A percentile compares a stretch with the other conserved stretches of the same genome.
Evolutionary conservation across 1,140 invertebrate species (phyloP).

Genomic region (Micrasema longulum): DNA sequence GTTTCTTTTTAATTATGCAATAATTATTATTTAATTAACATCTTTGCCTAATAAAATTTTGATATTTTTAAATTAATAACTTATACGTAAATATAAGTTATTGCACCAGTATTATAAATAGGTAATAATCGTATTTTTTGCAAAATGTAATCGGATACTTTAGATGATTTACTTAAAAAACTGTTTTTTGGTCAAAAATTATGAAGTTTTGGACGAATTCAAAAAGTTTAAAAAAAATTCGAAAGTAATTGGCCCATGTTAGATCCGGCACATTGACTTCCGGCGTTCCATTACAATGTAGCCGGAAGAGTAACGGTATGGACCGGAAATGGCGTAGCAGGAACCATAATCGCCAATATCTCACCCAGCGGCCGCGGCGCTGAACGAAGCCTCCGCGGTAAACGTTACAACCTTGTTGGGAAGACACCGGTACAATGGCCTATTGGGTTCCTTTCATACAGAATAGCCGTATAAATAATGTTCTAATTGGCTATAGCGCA

Average conservation of each 20-base stretch:
- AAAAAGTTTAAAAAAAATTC: too few relatives aligned
- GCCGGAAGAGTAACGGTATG: constrained; percentile 19
- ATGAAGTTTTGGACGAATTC: too few relatives aligned
- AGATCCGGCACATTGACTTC: constrained; percentile 29
- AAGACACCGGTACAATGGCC: constrained; percentile 29
- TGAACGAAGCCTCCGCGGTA: constrained; percentile 20
- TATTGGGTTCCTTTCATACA: neutral
- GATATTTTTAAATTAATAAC: too few relatives aligned
- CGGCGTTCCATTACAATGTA: constrained; percentile 27
- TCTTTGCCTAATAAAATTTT: too few relatives aligned
- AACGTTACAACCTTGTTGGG: constrained; percentile 12
- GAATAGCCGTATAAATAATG: neutral
- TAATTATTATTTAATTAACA: too few relatives aligned
- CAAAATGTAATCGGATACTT: too few relatives aligned
- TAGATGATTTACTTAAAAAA: too few relatives aligned
- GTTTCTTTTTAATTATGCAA: too few relatives aligned
- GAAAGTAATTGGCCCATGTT: neutral
- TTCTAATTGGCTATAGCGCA: neutral
- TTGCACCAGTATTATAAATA: too few relatives aligned
- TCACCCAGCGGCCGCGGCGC: constrained; percentile 17
- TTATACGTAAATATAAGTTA: too few relatives aligned
- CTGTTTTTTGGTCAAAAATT: too few relatives aligned
- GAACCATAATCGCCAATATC: constrained; percentile 38
- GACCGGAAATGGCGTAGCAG: constrained; percentile 28
- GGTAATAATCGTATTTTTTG: too few relatives aligned